Evolutionary conservation across 2,113 vertebrate species (phyloP).

Genomic region (Turdus rufiventris): DNA sequence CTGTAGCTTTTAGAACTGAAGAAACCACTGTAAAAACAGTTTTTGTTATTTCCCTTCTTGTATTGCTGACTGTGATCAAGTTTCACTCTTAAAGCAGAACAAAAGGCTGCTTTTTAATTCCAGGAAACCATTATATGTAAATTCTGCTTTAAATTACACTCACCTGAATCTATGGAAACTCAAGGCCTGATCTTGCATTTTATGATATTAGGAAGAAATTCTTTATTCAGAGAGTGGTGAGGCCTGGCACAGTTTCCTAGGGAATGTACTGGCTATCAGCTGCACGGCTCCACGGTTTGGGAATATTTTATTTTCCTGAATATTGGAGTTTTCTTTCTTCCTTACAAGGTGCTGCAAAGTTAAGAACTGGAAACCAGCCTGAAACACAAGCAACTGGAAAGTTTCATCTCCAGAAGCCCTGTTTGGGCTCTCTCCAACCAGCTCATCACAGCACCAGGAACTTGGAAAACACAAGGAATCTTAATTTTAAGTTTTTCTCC

Average conservation of each 20-base stretch:
- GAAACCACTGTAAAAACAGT: neutral
- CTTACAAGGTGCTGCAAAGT: neutral
- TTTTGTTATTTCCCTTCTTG: neutral
- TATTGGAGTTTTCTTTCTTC: neutral
- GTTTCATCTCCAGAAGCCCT: neutral
- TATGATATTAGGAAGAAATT: neutral
- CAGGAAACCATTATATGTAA: neutral
- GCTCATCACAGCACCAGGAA: fast-evolving
- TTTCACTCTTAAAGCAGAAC: neutral
- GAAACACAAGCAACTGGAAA: neutral
- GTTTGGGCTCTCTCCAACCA: neutral
- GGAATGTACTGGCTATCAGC: neutral
- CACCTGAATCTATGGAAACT: neutral
- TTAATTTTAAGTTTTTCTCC: neutral
- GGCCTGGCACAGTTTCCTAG: neutral
- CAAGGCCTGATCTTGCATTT: neutral
- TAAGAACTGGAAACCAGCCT: neutral
- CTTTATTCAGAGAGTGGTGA: neutral
- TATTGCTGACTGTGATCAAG: neutral
- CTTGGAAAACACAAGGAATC: neutral
- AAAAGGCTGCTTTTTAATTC: neutral
- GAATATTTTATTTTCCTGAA: neutral
- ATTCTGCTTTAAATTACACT: neutral
- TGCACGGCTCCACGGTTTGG: neutral
- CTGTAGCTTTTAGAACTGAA: neutral